Conservation (phyloP, 2,113 vertebrate species). For the Ammodytes marinus region DNA sequence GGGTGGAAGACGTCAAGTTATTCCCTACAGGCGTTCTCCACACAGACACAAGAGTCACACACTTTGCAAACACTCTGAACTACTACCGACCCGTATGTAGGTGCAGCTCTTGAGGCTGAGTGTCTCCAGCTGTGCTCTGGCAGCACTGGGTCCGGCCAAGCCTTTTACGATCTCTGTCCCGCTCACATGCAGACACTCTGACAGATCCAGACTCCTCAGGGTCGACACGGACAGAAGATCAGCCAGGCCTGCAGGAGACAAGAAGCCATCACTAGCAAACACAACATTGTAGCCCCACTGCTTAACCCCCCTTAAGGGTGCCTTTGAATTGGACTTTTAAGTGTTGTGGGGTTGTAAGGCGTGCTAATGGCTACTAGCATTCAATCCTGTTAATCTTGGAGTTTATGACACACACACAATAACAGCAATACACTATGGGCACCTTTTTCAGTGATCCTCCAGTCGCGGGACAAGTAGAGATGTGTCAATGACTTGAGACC, state of each 20-base stretch:
- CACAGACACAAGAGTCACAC: not conserved
- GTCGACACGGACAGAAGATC: conserved; percentile 77
- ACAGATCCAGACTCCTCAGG: conserved; percentile 84
- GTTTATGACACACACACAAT: not conserved
- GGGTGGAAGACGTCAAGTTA: not conserved
- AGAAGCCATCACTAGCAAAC: not conserved
- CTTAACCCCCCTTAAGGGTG: no score
- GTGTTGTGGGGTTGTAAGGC: not conserved
- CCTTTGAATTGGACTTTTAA: not conserved
- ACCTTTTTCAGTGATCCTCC: conserved; percentile 84
- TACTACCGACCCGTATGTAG: conserved; percentile 84
- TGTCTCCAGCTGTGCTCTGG: conserved; percentile 71
- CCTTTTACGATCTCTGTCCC: conserved; percentile 83
- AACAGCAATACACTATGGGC: not conserved
- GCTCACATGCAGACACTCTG: conserved; percentile 85
- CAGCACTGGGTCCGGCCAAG: conserved; percentile 33
- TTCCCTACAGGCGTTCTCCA: not conserved
- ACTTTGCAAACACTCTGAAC: not conserved
- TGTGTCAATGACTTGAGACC: conserved; percentile 75
- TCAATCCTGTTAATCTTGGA: not conserved
- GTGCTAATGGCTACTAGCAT: not conserved
- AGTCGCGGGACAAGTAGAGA: conserved; percentile 82
- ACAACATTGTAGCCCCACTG: not conserved
- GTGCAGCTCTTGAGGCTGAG: conserved; percentile 88
- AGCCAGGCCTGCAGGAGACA: conserved; percentile 69